A percentile compares a stretch with the other conserved stretches of the same genome.
Evolutionary conservation across 2,113 vertebrate species (phyloP).

Genomic region (Trochalopteron elliotii): DNA sequence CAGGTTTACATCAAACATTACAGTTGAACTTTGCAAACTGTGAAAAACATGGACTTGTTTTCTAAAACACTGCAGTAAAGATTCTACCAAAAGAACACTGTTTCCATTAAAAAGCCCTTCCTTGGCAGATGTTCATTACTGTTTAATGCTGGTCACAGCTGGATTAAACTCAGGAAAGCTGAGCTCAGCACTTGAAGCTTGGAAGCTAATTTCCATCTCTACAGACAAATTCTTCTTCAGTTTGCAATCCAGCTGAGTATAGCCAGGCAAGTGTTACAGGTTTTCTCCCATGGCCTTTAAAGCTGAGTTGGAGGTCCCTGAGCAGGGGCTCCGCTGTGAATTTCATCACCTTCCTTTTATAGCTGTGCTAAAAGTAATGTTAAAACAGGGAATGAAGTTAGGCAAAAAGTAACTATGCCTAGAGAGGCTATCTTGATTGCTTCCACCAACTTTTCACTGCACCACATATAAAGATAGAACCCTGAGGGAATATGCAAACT

Average conservation of each 20-base stretch:
- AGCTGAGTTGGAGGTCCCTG: neutral
- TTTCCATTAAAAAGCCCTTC: neutral
- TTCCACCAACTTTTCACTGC: neutral
- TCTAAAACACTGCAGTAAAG: neutral
- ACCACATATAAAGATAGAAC: neutral
- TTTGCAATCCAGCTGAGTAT: neutral
- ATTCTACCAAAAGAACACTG: neutral
- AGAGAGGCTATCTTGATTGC: neutral
- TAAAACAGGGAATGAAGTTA: neutral
- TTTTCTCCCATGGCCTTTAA: neutral
- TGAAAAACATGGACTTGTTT: neutral
- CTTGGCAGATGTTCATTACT: neutral
- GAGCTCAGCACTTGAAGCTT: neutral
- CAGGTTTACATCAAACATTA: neutral
- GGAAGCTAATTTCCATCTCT: neutral
- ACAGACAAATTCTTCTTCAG: neutral
- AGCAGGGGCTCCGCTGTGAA: neutral
- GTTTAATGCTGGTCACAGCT: neutral
- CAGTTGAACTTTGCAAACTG: neutral
- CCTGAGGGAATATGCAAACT: neutral
- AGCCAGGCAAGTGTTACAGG: neutral
- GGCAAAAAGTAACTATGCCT: neutral
- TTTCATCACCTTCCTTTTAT: neutral
- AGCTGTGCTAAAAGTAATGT: neutral
- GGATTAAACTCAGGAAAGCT: neutral